phyloP scores from a whole-genome alignment of 1,140 invertebrate species.

The Meloidogyne hapla region DNA sequence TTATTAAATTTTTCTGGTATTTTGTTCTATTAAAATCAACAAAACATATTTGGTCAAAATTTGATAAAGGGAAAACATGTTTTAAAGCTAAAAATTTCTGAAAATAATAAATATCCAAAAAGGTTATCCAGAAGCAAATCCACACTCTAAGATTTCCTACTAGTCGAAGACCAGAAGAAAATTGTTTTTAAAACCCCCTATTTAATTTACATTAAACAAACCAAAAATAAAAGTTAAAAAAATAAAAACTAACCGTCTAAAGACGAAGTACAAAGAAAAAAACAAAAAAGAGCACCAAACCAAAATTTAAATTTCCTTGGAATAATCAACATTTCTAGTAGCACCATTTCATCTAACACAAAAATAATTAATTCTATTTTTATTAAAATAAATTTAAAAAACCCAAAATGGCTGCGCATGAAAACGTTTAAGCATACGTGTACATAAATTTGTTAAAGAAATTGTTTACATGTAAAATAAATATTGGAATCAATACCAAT shows the following conservation, averaged over 20 bases:
- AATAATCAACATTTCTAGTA: background rate
- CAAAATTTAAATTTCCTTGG: background rate
- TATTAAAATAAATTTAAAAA: background rate
- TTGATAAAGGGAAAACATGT: too few species aligned
- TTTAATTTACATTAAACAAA: too few species aligned
- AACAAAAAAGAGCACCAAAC: background rate
- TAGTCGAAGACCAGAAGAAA: too few species aligned
- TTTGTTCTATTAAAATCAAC: too few species aligned
- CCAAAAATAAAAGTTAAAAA: background rate
- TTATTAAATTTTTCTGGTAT: too few species aligned
- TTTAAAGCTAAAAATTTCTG: too few species aligned
- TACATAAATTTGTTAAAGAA: background rate
- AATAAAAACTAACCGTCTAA: constrained; percentile 6
- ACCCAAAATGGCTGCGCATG: background rate
- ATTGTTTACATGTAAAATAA: background rate
- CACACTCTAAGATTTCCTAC: too few species aligned
- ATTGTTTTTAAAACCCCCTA: too few species aligned
- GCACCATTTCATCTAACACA: background rate
- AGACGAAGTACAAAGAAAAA: background rate
- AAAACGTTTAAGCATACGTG: constrained; percentile 1
- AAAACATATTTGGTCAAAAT: too few species aligned
- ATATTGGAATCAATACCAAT: background rate
- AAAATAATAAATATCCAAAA: too few species aligned
- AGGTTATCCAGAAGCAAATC: too few species aligned
- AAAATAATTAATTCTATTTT: too few species aligned